Percentiles rank a stretch among this genome's conserved stretches.
Conservation (phyloP, 1,140 invertebrate genomes). For the Oryzaephilus surinamensis region DNA sequence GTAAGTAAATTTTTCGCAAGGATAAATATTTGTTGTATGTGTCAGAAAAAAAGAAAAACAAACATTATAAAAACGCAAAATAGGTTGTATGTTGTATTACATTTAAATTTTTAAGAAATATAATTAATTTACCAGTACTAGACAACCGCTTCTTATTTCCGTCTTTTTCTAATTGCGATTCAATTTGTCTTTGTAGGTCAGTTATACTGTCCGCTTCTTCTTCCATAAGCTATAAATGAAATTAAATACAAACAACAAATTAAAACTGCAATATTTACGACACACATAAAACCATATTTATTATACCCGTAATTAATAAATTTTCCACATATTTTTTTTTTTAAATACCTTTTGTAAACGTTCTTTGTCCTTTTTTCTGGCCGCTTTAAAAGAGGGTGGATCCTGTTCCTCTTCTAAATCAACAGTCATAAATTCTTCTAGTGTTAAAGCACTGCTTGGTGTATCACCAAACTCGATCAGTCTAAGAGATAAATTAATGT, state of each 20-base stretch:
- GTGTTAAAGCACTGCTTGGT: conserved; percentile 76
- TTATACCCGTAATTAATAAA: background rate
- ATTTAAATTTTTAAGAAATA: conserved; percentile 3
- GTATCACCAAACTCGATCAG: conserved; percentile 94
- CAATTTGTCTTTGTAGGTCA: conserved; percentile 63
- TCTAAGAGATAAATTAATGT: conserved; percentile 33
- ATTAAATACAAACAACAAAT: conserved; percentile 7
- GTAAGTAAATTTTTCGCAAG: too few relatives aligned
- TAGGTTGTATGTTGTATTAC: too few relatives aligned
- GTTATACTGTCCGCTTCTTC: conserved; percentile 55
- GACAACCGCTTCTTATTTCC: conserved; percentile 34
- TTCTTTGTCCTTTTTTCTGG: conserved; percentile 77
- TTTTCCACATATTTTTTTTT: too few relatives aligned
- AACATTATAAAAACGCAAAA: too few relatives aligned
- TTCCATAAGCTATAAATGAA: conserved; percentile 43
- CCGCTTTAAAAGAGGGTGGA: conserved; percentile 87
- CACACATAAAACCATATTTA: background rate
- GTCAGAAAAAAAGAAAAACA: too few relatives aligned
- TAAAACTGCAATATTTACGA: background rate
- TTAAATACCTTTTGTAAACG: conserved; percentile 55
- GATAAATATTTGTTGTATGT: too few relatives aligned
- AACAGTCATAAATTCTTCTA: conserved; percentile 95
- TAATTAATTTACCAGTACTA: too few relatives aligned
- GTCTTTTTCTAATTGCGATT: conserved; percentile 59
- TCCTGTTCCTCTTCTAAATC: conserved; percentile 95